phyloP scores from a whole-genome alignment of 2,888 invertebrate species.

The Hypselothyrea guttata region DNA sequence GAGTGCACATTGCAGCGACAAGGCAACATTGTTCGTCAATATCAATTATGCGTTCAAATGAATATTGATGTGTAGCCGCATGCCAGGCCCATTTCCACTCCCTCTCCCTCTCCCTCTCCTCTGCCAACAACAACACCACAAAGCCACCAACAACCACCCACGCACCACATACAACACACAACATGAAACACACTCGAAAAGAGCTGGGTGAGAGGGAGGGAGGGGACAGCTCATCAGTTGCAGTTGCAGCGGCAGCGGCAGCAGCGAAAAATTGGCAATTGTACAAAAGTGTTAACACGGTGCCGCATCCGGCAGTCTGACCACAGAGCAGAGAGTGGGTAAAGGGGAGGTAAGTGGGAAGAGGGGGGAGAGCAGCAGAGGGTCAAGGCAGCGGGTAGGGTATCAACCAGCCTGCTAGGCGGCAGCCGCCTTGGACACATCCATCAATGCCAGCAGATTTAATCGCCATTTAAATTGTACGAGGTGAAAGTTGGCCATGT shows the following conservation, averaged over 20 bases:
- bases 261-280: conserved; percentile 69
- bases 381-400: not conserved
- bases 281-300: conserved; percentile 79
- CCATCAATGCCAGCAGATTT: conserved; percentile 80
- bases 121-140: conserved; percentile 51
- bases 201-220: no score
- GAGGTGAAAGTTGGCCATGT: conserved; percentile 28
- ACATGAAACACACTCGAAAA: conserved; percentile 1
- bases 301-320: conserved; percentile 73
- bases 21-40: conserved; percentile 75
- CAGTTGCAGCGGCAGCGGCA: no score
- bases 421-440: conserved; percentile 68
- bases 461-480: conserved; percentile 80
- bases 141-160: conserved; percentile 39
- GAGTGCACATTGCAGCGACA: conserved; percentile 57
- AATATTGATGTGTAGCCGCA: conserved; percentile 77
- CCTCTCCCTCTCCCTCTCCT: no score
- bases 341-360: no score
- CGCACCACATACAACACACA: conserved; percentile 22
- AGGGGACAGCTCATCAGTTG: conserved; percentile 59
- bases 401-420: conserved; percentile 18
- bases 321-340: conserved; percentile 67
- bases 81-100: conserved; percentile 45
- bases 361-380: not conserved
- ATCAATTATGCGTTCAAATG: conserved; percentile 79